A percentile compares a stretch with the other conserved stretches of the same genome.
Evolutionary conservation across 2,888 invertebrate genomes (phyloP).

Genomic region (Scaptomyza tumidula): DNA sequence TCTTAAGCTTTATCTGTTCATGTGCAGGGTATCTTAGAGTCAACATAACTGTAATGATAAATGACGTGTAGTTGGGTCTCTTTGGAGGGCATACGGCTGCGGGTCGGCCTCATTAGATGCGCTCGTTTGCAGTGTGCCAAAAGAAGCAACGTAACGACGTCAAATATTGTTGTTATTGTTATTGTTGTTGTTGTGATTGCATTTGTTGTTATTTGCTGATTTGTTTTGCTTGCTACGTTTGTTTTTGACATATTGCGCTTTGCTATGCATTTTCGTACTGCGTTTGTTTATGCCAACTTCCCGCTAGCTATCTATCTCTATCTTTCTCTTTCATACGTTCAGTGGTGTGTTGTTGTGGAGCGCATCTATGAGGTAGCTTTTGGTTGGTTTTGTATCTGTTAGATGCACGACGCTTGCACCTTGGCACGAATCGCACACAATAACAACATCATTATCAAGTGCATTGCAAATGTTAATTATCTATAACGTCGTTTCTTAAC

Average conservation of each 20-base stretch:
- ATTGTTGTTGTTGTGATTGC: conserved; percentile 15
- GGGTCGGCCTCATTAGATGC: conserved; percentile 69
- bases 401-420: conserved; percentile 65
- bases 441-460: conserved; percentile 67
- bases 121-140: conserved; percentile 64
- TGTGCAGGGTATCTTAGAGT: conserved; percentile 21
- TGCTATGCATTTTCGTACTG: conserved; percentile 54
- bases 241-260: conserved; percentile 58
- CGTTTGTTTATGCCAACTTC: conserved; percentile 7
- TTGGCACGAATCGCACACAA: conserved; percentile 64
- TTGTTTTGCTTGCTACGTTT: conserved; percentile 70
- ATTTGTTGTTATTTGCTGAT: conserved; percentile 60
- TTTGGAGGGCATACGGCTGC: conserved; percentile 39
- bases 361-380: conserved; percentile 26
- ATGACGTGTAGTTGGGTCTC: conserved; percentile 26
- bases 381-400: conserved; percentile 53
- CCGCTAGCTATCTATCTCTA: conserved; percentile 2
- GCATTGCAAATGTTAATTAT: conserved; percentile 59
- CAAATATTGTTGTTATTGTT: conserved; percentile 29
- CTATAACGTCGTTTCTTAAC: conserved; percentile 51
- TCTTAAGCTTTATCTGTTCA: too few relatives aligned
- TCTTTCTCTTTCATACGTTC: neutral
- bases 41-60: neutral
- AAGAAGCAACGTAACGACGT: conserved; percentile 43
- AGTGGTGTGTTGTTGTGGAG: neutral